Conservation (phyloP, 2,113 vertebrate species). For the Cebidichthys violaceus region DNA sequence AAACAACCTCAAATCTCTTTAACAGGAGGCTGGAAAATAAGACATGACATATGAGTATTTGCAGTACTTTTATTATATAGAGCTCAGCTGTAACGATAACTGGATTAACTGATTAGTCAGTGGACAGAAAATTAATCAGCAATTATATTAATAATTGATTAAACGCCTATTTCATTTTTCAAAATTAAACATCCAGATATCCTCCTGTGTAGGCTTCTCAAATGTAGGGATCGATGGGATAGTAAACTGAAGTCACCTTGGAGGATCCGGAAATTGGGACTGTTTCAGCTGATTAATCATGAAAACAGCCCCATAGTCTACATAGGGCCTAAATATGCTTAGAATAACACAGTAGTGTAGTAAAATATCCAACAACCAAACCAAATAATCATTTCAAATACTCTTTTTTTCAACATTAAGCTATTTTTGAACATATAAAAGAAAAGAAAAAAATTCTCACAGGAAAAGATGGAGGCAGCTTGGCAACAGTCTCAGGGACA, state of each 20-base stretch:
- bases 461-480: constrained; percentile 45
- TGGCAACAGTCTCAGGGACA: constrained; percentile 58
- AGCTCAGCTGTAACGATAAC: too few species aligned
- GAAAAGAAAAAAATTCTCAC: not conserved
- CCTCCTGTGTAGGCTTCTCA: not conserved
- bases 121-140: not conserved
- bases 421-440: constrained; percentile 29
- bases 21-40: not conserved
- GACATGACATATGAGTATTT: not conserved
- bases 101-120: not conserved
- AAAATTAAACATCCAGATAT: not conserved
- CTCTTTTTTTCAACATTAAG: not conserved
- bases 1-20: not conserved
- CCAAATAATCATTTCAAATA: not conserved
- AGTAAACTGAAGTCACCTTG: not conserved
- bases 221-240: not conserved
- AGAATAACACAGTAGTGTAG: not conserved
- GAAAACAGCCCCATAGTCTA: not conserved
- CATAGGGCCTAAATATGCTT: not conserved
- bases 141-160: not conserved
- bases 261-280: not conserved
- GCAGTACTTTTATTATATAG: not conserved
- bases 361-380: not conserved
- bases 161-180: not conserved
- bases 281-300: not conserved